Percentiles rank a stretch among this genome's conserved stretches.
These are phyloP conservation scores for Seriola rivoliana DNA, from an alignment of 2,113 vertebrate genomes.

Conservation along the genomic window DNA sequence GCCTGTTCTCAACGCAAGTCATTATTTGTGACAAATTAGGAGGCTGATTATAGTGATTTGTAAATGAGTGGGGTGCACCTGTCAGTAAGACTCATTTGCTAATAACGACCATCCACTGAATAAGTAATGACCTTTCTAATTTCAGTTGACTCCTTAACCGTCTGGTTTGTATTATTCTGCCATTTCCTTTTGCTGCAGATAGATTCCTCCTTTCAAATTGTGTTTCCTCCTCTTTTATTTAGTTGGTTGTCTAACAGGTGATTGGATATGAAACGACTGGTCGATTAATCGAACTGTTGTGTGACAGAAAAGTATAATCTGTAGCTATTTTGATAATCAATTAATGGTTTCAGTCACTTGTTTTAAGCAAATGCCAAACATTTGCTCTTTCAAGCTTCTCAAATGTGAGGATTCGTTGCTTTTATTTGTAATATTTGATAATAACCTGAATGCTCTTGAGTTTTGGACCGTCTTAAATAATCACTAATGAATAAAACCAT, in stretches of 20 bases:
- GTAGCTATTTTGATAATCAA: neutral
- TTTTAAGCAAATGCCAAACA: neutral
- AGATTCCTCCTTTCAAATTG: constrained; percentile 78
- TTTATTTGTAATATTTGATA: neutral
- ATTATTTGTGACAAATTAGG: constrained; percentile 84
- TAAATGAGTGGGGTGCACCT: constrained; percentile 82
- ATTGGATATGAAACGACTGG: neutral
- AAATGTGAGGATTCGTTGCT: neutral
- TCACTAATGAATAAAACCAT: neutral
- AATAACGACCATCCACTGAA: constrained; percentile 81
- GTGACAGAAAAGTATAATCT: neutral
- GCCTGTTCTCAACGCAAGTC: constrained; percentile 78
- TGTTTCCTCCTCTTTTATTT: constrained; percentile 28
- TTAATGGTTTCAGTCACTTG: neutral
- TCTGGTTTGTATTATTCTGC: constrained; percentile 72
- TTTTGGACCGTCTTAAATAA: neutral
- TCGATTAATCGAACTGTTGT: neutral
- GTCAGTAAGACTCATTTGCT: constrained; percentile 79
- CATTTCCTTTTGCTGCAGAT: constrained; percentile 82
- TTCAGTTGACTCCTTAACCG: constrained; percentile 71
- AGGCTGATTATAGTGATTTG: constrained; percentile 81
- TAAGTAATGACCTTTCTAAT: constrained; percentile 79
- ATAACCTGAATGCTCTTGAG: neutral
- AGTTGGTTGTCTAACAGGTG: constrained; percentile 11
- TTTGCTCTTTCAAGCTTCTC: neutral